These are phyloP conservation scores for Rattus rattus DNA, from an alignment of 2,113 vertebrate genomes.

Conservation along the genomic window DNA sequence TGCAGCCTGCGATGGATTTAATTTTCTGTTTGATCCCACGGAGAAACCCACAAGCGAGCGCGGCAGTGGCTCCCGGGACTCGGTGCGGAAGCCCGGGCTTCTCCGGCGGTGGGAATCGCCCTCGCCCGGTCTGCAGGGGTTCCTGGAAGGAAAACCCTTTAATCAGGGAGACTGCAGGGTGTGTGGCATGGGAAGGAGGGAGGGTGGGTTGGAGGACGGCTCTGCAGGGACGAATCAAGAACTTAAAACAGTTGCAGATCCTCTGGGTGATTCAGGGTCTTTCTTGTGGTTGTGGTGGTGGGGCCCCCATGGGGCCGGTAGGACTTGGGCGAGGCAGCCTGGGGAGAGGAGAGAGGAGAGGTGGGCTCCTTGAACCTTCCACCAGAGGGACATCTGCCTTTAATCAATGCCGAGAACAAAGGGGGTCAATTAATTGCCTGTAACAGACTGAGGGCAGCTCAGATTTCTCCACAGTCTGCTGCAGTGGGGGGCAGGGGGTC, in stretches of 20 bases:
- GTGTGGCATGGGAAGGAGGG: not conserved
- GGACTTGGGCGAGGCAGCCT: not conserved
- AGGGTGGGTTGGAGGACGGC: not conserved
- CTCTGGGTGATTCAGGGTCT: not conserved
- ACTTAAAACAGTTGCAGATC: not conserved
- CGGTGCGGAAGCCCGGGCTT: not conserved
- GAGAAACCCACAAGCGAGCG: slow-evolving; percentile 30
- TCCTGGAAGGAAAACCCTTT: slow-evolving; percentile 28
- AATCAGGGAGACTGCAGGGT: not conserved
- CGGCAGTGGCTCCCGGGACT: not conserved
- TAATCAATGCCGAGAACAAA: not conserved
- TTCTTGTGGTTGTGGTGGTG: slow-evolving; percentile 44
- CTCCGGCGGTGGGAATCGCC: not conserved
- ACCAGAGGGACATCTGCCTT: not conserved
- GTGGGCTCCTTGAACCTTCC: not conserved
- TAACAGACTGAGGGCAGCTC: not conserved
- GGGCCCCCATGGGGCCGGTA: not conserved
- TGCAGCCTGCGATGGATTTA: slow-evolving; percentile 42
- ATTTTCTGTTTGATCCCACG: slow-evolving; percentile 50
- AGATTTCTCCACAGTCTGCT: not conserved
- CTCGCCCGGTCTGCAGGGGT: not conserved
- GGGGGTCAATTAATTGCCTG: not conserved
- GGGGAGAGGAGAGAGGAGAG: slow-evolving; percentile 1
- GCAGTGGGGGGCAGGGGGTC: not conserved
- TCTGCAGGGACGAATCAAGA: not conserved